These are phyloP conservation scores for Cottoperca gobio DNA, from an alignment of 2,797 vertebrate genomes.

Conservation along the genomic window DNA sequence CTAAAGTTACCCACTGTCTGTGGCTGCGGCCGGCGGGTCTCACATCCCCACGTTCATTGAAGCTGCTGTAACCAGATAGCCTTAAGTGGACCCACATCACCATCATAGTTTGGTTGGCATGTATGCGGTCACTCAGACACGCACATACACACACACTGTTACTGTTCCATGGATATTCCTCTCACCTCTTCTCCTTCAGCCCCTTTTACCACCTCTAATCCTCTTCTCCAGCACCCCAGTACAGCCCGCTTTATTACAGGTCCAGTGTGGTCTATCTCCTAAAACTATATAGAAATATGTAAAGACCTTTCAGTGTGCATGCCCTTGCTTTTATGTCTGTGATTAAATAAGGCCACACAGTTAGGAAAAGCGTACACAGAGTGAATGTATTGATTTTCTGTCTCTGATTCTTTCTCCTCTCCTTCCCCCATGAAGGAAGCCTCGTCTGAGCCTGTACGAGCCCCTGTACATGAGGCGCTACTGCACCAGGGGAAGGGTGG, in stretches of 20 bases:
- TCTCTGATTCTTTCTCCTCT: constrained; percentile 25
- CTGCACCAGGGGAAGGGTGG: constrained; percentile 67
- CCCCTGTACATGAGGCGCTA: constrained; percentile 58
- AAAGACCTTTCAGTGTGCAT: constrained; percentile 3
- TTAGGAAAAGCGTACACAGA: constrained; percentile 57
- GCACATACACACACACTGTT: constrained; percentile 2
- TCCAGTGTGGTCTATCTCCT: constrained; percentile 20
- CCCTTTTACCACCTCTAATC: constrained; percentile 33
- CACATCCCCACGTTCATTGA: constrained; percentile 60
- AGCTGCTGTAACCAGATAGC: constrained; percentile 57
- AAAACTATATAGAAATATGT: constrained; percentile 26
- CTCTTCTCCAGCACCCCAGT: not conserved
- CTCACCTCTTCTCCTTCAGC: constrained; percentile 14
- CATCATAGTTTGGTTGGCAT: constrained; percentile 43
- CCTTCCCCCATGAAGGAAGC: constrained; percentile 51
- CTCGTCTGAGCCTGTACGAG: constrained; percentile 54
- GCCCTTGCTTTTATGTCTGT: constrained; percentile 51
- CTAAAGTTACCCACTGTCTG: constrained; percentile 71
- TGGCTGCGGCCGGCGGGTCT: constrained; percentile 46
- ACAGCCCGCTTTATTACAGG: constrained; percentile 36
- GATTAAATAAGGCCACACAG: constrained; percentile 64
- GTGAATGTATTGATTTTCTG: constrained; percentile 72
- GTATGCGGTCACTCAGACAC: not conserved
- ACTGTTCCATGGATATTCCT: constrained; percentile 24
- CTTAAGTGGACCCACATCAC: constrained; percentile 44